Evolutionary conservation across 2,888 invertebrate species (phyloP).

Genomic region (Melieria picta): DNA sequence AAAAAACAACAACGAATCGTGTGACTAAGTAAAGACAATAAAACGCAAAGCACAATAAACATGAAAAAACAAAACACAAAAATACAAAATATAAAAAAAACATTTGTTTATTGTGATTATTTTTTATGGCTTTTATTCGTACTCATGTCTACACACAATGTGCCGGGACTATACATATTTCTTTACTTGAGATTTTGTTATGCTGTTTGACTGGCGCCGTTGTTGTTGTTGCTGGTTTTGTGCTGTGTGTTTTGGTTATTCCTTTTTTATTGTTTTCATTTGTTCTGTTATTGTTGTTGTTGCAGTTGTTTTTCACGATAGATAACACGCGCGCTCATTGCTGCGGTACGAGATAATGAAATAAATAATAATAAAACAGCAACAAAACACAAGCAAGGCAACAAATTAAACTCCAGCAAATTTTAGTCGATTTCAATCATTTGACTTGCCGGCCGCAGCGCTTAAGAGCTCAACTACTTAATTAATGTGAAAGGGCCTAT

Average conservation of each 20-base stretch:
- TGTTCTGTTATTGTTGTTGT: not conserved
- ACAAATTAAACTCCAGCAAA: no score
- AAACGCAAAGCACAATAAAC: not conserved
- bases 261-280: no score
- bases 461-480: no score
- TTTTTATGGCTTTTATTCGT: not conserved
- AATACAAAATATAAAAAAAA: not conserved
- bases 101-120: slow-evolving; percentile 3
- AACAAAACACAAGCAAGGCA: slow-evolving; percentile 1
- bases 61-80: not conserved
- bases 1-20: slow-evolving; percentile 1
- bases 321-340: slow-evolving; percentile 12
- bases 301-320: not conserved
- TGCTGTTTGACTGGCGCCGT: no score
- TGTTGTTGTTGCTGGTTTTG: no score
- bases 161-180: no score
- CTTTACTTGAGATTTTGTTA: no score
- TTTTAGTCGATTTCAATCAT: no score
- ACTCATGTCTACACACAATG: not conserved
- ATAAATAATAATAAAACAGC: slow-evolving; percentile 1
- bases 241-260: no score
- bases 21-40: not conserved
- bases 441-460: no score
- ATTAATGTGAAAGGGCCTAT: no score
- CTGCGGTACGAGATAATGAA: not conserved